These are phyloP conservation scores for Lysiphlebus fabarum DNA, from an alignment of 1,140 invertebrate species.

Conservation along the genomic window DNA sequence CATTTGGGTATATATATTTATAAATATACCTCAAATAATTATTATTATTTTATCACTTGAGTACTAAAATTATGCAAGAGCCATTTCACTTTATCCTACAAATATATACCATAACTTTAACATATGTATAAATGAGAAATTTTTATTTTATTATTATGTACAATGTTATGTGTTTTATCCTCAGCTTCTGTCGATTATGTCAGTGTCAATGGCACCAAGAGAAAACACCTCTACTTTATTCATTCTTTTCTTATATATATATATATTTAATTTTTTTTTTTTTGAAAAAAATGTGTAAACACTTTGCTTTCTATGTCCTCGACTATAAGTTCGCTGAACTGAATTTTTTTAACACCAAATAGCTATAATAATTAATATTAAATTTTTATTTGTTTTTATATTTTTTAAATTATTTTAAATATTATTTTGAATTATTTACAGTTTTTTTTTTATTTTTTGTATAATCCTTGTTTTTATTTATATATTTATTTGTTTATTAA, in stretches of 20 bases:
- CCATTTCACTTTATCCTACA: background rate
- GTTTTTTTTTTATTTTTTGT: too few relatives aligned
- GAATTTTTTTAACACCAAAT: conserved; percentile 29
- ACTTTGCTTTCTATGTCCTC: conserved; percentile 5
- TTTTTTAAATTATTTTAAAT: background rate
- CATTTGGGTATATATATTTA: background rate
- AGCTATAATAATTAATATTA: background rate
- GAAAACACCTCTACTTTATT: conserved; percentile 15
- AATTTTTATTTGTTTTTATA: background rate
- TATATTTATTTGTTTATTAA: background rate
- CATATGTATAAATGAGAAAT: background rate
- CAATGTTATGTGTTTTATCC: background rate
- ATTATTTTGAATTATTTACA: background rate
- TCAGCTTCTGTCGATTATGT: conserved; percentile 32
- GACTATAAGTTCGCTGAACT: conserved; percentile 36
- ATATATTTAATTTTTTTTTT: too few relatives aligned
- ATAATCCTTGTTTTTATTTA: background rate
- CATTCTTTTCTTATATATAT: too few relatives aligned
- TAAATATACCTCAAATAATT: background rate
- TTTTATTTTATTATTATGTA: conserved; percentile 3
- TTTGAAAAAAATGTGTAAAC: conserved; percentile 11
- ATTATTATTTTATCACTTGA: background rate
- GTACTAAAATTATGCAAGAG: conserved; percentile 7
- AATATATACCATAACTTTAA: too few relatives aligned
- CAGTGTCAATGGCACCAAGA: conserved; percentile 39